Conservation (phyloP, 1,140 invertebrate genomes). For the Saxidomus purpurata region DNA sequence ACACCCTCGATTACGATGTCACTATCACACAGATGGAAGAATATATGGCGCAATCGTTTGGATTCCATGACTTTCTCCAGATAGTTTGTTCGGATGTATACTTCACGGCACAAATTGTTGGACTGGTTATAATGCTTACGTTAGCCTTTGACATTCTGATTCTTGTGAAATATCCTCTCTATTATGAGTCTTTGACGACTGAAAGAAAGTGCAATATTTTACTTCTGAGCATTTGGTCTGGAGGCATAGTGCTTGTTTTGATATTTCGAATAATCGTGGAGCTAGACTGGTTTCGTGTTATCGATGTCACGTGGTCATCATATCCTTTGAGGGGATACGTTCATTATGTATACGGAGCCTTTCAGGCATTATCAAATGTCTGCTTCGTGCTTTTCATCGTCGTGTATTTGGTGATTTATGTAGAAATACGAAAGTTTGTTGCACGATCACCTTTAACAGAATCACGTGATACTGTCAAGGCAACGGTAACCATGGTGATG, state of each 20-base stretch:
- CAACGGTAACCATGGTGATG: not conserved
- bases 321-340: not conserved
- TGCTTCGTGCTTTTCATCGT: not conserved
- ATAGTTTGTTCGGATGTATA: conserved; percentile 1
- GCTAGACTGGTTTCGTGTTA: not conserved
- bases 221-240: not conserved
- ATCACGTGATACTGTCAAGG: not conserved
- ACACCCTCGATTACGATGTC: not conserved
- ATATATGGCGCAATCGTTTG: not conserved
- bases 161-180: not conserved
- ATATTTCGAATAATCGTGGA: not conserved
- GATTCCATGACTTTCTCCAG: not conserved
- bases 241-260: not conserved
- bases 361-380: not conserved
- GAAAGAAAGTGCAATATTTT: not conserved
- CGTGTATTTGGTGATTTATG: not conserved
- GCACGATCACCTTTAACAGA: not conserved
- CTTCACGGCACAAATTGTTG: not conserved
- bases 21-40: not conserved
- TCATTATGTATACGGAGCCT: not conserved
- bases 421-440: not conserved
- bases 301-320: conserved; percentile 2
- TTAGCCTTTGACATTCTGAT: not conserved
- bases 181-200: not conserved
- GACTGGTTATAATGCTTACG: not conserved